Base-by-base conservation (phyloP, 2,113 vertebrate species). In the Manacus vitellinus region DNA sequence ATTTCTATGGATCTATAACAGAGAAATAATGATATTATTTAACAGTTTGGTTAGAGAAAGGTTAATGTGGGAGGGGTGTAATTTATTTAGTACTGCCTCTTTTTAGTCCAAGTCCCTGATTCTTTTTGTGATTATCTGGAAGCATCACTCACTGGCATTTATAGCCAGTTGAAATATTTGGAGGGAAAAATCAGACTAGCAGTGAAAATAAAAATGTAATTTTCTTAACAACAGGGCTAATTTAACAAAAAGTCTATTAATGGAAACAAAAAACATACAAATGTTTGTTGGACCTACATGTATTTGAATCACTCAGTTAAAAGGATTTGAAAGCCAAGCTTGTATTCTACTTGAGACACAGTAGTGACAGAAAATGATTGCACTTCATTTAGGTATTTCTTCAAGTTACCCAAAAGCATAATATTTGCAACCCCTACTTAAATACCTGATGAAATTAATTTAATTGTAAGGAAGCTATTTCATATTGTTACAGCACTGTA, bases 401-500 rank as follows among this genome's bases (percentile, higher is more conserved):
- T 88, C 39, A 87, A 89, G 66, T 85, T 95, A 89, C 54, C 74
- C 71, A 76, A 82, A 91, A 87, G 87, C 71, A 74, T 85, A 76
- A 79, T 92, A 96, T 91, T 94, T 97, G 85, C 83, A 94, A 77
- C 59, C 33, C 70, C 75, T 67, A 76, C 67, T 85, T 79, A 83
- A 96, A 96, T 61, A 83, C 54, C 67, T 7, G 41, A 83, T 51
- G 37, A 87, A 97, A 77, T 65, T 63, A 83, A 93, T 97, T 89
- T 97, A 96, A 82, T 96, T 94, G 86, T 94, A 94, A 96, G 98
- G 97, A 98, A 98, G 98, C 98, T 96, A 98, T 98, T 98, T 97
- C 61, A 49, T 96, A 95, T 98, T 98, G 89, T 98, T 97, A 73
- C 18, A 21, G 94, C 97, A 92, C 63, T 85, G 35, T 90, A 78